Evolutionary conservation across 2,797 vertebrate genomes (phyloP).

Genomic region (Euthynnus affinis): DNA sequence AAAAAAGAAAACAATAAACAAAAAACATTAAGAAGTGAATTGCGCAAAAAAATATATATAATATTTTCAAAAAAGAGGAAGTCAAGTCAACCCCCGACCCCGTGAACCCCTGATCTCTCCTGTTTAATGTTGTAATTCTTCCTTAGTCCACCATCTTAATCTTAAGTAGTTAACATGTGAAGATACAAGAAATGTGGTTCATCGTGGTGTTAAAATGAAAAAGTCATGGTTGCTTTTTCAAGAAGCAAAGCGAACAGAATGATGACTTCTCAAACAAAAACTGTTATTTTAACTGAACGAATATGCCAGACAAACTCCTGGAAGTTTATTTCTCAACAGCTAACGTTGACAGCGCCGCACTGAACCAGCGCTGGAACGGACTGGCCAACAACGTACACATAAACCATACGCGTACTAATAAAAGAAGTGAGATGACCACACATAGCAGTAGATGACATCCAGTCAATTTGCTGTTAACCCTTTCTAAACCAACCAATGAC

Average conservation of each 20-base stretch:
- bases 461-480: slow-evolving; percentile 70
- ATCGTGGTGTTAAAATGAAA: slow-evolving; percentile 19
- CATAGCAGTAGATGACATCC: slow-evolving; percentile 72
- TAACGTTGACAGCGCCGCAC: slow-evolving; percentile 9
- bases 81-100: slow-evolving; percentile 63
- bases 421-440: slow-evolving; percentile 77
- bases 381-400: slow-evolving; percentile 62
- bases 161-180: slow-evolving; percentile 33
- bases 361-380: slow-evolving; percentile 32
- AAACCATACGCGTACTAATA: slow-evolving; percentile 54
- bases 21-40: slow-evolving; percentile 75
- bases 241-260: slow-evolving; percentile 45
- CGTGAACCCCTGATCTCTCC: slow-evolving; percentile 64
- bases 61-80: slow-evolving; percentile 79
- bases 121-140: slow-evolving; percentile 53
- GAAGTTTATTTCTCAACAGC: slow-evolving; percentile 35
- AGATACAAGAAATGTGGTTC: slow-evolving; percentile 52
- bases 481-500: slow-evolving; percentile 77
- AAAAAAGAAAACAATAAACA: slow-evolving; percentile 58
- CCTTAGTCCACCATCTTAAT: slow-evolving; percentile 33
- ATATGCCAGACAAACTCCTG: slow-evolving; percentile 50
- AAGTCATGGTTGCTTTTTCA: slow-evolving; percentile 45
- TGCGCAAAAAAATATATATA: slow-evolving; percentile 79
- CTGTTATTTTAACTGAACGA: slow-evolving; percentile 33
- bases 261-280: slow-evolving; percentile 27